Percentiles rank a stretch among this genome's conserved stretches.
phyloP scores from a whole-genome alignment of 1,140 invertebrate species.

The Lepidurus packardi region DNA sequence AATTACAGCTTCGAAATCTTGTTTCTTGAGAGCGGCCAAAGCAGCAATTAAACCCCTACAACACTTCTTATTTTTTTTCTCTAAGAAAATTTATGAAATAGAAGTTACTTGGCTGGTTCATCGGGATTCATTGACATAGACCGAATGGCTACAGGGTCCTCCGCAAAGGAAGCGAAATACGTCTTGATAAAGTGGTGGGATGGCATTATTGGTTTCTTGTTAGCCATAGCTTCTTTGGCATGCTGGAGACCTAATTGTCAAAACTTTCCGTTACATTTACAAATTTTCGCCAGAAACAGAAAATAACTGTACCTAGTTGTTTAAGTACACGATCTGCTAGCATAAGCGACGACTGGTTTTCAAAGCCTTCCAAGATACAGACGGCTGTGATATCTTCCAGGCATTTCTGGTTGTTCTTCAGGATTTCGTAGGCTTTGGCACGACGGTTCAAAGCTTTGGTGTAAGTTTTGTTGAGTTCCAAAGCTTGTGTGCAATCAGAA shows the following conservation, averaged over 20 bases:
- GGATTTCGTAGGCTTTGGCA: constrained; percentile 73
- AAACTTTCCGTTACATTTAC: constrained; percentile 13
- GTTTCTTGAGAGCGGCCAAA: constrained; percentile 57
- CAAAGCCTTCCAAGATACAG: constrained; percentile 82
- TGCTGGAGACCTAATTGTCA: constrained; percentile 55
- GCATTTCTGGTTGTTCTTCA: constrained; percentile 67
- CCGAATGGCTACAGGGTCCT: constrained; percentile 60
- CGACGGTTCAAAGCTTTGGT: constrained; percentile 78
- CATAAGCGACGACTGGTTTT: constrained; percentile 66
- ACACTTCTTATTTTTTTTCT: constrained; percentile 15
- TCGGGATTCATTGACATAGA: neutral
- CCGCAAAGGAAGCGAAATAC: constrained; percentile 76
- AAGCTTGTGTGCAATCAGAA: constrained; percentile 75
- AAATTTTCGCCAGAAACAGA: constrained; percentile 2
- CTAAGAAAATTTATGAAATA: constrained; percentile 33
- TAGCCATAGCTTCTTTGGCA: constrained; percentile 62
- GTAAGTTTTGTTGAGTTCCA: constrained; percentile 81
- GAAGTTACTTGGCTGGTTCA: constrained; percentile 22
- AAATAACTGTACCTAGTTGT: constrained; percentile 55
- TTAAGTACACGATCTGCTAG: constrained; percentile 82
- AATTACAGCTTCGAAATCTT: constrained; percentile 72
- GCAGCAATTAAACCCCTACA: constrained; percentile 59
- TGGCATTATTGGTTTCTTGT: constrained; percentile 63
- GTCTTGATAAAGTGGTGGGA: constrained; percentile 76
- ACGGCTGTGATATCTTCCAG: constrained; percentile 88